A percentile compares a stretch with the other conserved stretches of the same genome.
Evolutionary conservation across 1,140 invertebrate species (phyloP).

Genomic region (Drosophila gunungcola): DNA sequence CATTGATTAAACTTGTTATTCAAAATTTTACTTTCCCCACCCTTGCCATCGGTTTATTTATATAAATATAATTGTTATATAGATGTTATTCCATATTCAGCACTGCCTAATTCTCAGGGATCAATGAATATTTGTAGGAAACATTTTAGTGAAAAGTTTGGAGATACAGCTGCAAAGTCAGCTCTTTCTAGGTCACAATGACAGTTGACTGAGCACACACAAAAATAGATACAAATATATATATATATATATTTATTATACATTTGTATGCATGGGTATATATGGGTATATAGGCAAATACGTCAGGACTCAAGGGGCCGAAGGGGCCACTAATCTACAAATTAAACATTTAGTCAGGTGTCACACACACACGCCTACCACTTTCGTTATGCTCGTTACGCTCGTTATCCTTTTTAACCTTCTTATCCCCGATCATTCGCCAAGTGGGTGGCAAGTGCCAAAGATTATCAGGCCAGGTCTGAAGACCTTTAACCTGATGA

Average conservation of each 20-base stretch:
- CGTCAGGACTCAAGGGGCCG: constrained; percentile 2
- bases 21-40: too few species aligned
- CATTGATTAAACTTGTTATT: too few species aligned
- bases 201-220: constrained; percentile 29
- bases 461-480: constrained; percentile 31
- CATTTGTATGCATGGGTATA: not conserved
- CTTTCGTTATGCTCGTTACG: constrained; percentile 1
- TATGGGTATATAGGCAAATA: not conserved
- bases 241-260: constrained; percentile 11
- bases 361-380: constrained; percentile 5
- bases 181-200: constrained; percentile 32
- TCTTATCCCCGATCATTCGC: constrained; percentile 6
- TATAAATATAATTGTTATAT: too few species aligned
- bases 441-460: constrained; percentile 16
- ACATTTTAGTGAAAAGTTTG: constrained; percentile 19
- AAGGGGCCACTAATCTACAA: constrained; percentile 27
- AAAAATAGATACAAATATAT: constrained; percentile 22
- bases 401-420: constrained; percentile 9
- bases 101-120: constrained; percentile 18
- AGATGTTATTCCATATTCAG: not conserved
- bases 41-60: too few species aligned
- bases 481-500: constrained; percentile 6
- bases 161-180: constrained; percentile 19
- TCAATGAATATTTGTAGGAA: constrained; percentile 24
- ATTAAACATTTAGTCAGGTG: constrained; percentile 39